phyloP scores from a whole-genome alignment of 2,113 vertebrate species.

The Spea multiplicata region DNA sequence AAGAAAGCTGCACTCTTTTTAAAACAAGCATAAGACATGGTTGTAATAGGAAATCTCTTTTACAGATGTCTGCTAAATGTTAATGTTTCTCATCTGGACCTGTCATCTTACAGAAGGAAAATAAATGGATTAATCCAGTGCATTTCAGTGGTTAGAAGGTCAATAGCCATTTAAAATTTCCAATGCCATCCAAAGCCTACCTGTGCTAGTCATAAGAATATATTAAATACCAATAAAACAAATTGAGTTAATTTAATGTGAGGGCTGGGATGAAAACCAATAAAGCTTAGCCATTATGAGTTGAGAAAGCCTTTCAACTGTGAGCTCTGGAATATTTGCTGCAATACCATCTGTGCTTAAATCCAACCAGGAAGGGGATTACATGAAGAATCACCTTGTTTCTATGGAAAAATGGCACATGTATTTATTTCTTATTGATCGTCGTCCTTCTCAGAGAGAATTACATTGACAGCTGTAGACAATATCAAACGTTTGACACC shows the following conservation, averaged over 20 bases:
- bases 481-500: not conserved
- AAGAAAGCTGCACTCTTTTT: not conserved
- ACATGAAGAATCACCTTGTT: conserved; percentile 28
- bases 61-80: conserved; percentile 42
- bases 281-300: conserved; percentile 31
- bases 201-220: conserved; percentile 46
- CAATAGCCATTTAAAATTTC: conserved; percentile 47
- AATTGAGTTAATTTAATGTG: conserved; percentile 46
- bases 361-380: conserved; percentile 27
- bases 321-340: conserved; percentile 12
- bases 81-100: conserved; percentile 40
- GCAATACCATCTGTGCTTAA: conserved; percentile 30
- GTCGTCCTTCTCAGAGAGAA: conserved; percentile 3
- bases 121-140: conserved; percentile 45
- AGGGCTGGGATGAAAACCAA: conserved; percentile 38
- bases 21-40: conserved; percentile 30
- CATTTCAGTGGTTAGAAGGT: conserved; percentile 47
- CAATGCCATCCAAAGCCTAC: conserved; percentile 40
- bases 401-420: conserved; percentile 18
- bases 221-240: conserved; percentile 49
- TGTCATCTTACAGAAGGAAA: conserved; percentile 35
- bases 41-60: conserved; percentile 28
- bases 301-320: conserved; percentile 36
- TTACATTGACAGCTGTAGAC: conserved; percentile 25
- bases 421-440: conserved; percentile 37